Evolutionary conservation across 2,113 vertebrate genomes (phyloP).

Genomic region (Numida meleagris): DNA sequence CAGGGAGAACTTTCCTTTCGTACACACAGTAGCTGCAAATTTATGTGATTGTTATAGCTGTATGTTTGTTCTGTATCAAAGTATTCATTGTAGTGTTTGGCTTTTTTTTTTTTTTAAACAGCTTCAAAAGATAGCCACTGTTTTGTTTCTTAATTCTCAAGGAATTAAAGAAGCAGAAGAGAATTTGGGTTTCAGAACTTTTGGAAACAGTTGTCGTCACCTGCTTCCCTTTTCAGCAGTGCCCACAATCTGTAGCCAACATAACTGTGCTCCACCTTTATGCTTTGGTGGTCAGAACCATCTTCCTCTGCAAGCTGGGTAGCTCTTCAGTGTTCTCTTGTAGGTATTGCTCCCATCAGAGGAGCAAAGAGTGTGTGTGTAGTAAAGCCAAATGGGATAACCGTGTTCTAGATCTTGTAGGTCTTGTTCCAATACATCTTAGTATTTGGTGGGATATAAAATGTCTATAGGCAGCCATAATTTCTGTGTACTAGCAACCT

Average conservation of each 20-base stretch:
- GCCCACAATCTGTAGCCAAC: not conserved
- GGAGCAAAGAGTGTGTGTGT: not conserved
- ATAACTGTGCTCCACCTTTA: not conserved
- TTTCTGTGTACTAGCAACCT: not conserved
- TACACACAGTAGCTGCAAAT: not conserved
- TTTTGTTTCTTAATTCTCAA: too few species aligned
- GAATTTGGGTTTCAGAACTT: not conserved
- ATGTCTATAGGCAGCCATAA: fast-evolving
- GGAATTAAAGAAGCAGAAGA: too few species aligned
- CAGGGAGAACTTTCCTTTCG: not conserved
- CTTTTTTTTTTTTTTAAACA: not conserved
- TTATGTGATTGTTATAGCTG: not conserved
- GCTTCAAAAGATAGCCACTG: not conserved
- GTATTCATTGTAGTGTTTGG: not conserved
- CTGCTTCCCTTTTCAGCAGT: not conserved
- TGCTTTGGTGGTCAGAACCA: not conserved
- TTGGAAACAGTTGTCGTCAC: not conserved
- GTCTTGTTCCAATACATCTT: not conserved
- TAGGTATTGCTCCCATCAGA: not conserved
- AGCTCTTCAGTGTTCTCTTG: not conserved
- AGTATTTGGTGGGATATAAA: not conserved
- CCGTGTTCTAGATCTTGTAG: not conserved
- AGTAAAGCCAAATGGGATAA: not conserved
- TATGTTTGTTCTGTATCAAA: not conserved
- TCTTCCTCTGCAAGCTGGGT: not conserved